Conservation (phyloP, 2,888 invertebrate genomes). For the Argyresthia goedartella region DNA sequence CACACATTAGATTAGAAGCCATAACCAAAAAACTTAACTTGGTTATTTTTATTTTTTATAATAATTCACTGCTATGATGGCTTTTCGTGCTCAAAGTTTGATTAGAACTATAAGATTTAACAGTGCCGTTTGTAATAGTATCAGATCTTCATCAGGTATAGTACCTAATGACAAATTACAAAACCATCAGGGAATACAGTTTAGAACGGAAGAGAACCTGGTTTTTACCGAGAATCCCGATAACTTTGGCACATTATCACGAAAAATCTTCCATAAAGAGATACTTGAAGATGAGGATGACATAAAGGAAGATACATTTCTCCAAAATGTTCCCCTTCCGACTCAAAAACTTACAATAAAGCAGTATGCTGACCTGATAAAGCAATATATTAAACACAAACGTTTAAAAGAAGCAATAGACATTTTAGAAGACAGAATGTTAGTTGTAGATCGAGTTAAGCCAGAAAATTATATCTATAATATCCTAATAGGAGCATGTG, state of each 20-base stretch:
- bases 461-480: constrained; percentile 86
- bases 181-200: constrained; percentile 24
- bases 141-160: constrained; percentile 18
- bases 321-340: constrained; percentile 58
- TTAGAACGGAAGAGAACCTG: constrained; percentile 40
- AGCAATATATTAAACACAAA: constrained; percentile 72
- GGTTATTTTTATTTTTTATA: constrained; percentile 1
- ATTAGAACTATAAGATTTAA: constrained; percentile 24
- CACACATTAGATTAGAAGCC: too few species aligned
- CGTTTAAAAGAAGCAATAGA: constrained; percentile 83
- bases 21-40: too few species aligned
- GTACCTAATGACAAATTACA: constrained; percentile 18
- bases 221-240: constrained; percentile 64
- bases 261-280: constrained; percentile 23
- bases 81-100: constrained; percentile 30
- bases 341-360: constrained; percentile 68
- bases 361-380: constrained; percentile 80
- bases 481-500: constrained; percentile 86
- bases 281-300: constrained; percentile 67
- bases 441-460: constrained; percentile 81
- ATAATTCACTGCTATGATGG: constrained; percentile 21
- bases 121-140: constrained; percentile 21
- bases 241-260: constrained; percentile 64
- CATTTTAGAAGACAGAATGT: constrained; percentile 82
- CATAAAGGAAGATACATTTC: constrained; percentile 69